Evolutionary conservation across 2,797 vertebrate genomes (phyloP), one percentile per base, ranked within the genome.

Genomic region (Mormyrus hasselquistii): DNA sequence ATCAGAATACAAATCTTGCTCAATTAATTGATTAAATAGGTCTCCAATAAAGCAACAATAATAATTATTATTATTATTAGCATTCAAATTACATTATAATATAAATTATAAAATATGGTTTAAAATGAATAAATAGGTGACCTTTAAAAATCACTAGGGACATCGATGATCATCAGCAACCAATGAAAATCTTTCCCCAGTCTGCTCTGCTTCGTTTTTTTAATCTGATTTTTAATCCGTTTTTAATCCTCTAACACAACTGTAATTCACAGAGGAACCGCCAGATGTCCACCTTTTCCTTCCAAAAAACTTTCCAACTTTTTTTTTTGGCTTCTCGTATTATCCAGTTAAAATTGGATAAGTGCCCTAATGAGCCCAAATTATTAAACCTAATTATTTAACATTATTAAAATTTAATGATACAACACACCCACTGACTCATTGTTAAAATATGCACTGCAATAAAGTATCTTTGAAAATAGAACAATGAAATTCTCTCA

Each of bases 211-310:
- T 53, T 55, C 84, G 25, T 86, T 53, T 29, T 86, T 53, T 52
- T 55, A 53, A 86, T 52, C 84, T 55, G 52, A 38, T 55, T 14
- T 52, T 86, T 22, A 34, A 38, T 52, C 25, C 53, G 29, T 19
- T 34, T 86, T 86, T 34, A 86, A 53, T 86, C 38, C 34, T 86
- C 50, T 57, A 57, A 53, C 50, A 55, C 22, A 73, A 34, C 22
- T 87, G 53, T 22, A 19, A 87, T 87, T 41, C 55, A 47, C 29
- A 87, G 34, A 41, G 12, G 14, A 84, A 52, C 82, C 82, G 22
- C 82, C 82, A 84, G 82, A 84, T 84, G 82, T 49, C 82, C 44
- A 84, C 25, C 82, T 84, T 84, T 84, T 84, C 47, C 82, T 84
- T 49, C 44, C 19, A 52, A 84, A 82, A 84, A 49, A 49, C 44